Evolutionary conservation across 2,888 invertebrate species (phyloP).

Genomic region (Diloba caeruleocephala): DNA sequence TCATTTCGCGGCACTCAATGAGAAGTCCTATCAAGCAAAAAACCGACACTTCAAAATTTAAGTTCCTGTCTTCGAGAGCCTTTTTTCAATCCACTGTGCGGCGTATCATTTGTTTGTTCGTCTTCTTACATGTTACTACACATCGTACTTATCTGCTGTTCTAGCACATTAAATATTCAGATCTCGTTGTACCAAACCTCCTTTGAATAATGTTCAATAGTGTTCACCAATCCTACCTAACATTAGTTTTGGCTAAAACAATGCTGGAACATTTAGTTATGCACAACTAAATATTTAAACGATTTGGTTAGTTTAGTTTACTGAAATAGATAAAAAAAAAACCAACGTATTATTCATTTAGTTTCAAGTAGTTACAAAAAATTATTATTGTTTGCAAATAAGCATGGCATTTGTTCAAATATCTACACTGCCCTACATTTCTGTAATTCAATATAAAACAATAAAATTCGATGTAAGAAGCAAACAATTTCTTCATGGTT

Average conservation of each 20-base stretch:
- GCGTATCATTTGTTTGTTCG: constrained; percentile 21
- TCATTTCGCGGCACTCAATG: too few species aligned
- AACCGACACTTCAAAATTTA: too few species aligned
- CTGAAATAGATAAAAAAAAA: not conserved
- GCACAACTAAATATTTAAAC: constrained; percentile 12
- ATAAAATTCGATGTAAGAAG: constrained; percentile 15
- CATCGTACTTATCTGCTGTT: constrained; percentile 12
- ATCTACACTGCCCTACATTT: constrained; percentile 30
- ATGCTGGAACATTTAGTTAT: constrained; percentile 1
- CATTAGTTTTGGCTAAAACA: constrained; percentile 1
- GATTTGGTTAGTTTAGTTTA: not conserved
- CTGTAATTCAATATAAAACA: constrained; percentile 15
- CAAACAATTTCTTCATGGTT: constrained; percentile 36
- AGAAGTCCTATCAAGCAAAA: too few species aligned
- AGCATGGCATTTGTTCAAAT: constrained; percentile 27
- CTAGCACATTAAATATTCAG: constrained; percentile 14
- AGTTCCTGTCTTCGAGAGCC: too few species aligned
- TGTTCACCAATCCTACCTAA: constrained; percentile 8
- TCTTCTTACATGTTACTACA: constrained; percentile 13
- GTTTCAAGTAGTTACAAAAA: constrained; percentile 3
- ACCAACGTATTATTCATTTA: not conserved
- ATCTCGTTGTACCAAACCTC: constrained; percentile 10
- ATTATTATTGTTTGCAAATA: constrained; percentile 7
- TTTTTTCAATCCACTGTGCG: too few species aligned
- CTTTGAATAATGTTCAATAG: constrained; percentile 23